Percentiles rank a stretch among this genome's conserved stretches.
Evolutionary conservation across 2,113 vertebrate species (phyloP).

Genomic region (Zeus faber): DNA sequence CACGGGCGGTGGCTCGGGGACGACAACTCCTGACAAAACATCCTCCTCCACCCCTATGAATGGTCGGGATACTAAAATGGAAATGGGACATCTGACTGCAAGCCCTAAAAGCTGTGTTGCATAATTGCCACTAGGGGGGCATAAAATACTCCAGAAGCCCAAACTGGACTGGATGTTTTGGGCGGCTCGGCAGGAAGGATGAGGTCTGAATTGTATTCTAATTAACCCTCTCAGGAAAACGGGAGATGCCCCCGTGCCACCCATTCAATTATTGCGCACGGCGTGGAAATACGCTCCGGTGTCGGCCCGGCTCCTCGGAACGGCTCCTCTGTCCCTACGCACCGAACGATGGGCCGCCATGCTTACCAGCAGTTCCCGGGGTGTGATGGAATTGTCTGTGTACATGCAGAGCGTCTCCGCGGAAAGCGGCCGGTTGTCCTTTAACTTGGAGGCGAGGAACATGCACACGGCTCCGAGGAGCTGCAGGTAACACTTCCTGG

Average conservation of each 20-base stretch:
- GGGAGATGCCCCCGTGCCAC: background rate
- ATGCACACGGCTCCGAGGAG: conserved; percentile 92
- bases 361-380: conserved; percentile 90
- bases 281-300: background rate
- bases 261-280: conserved; percentile 19
- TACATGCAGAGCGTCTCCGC: conserved; percentile 93
- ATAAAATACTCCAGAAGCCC: conserved; percentile 23
- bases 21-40: too few species aligned
- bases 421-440: conserved; percentile 87
- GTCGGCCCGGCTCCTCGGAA: too few species aligned
- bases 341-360: too few species aligned
- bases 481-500: conserved; percentile 86
- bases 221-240: background rate
- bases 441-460: conserved; percentile 94
- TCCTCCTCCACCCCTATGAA: too few species aligned
- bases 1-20: too few species aligned
- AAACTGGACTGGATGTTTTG: background rate
- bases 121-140: conserved; percentile 82
- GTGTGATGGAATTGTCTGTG: conserved; percentile 91
- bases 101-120: conserved; percentile 34
- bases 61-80: too few species aligned
- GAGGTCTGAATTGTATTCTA: background rate
- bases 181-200: background rate
- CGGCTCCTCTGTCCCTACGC: too few species aligned
- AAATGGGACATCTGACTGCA: too few species aligned